Percentiles rank a stretch among this genome's conserved stretches.
Evolutionary conservation across 1,140 invertebrate genomes (phyloP).

Genomic region (Diplogasteroides magnus): DNA sequence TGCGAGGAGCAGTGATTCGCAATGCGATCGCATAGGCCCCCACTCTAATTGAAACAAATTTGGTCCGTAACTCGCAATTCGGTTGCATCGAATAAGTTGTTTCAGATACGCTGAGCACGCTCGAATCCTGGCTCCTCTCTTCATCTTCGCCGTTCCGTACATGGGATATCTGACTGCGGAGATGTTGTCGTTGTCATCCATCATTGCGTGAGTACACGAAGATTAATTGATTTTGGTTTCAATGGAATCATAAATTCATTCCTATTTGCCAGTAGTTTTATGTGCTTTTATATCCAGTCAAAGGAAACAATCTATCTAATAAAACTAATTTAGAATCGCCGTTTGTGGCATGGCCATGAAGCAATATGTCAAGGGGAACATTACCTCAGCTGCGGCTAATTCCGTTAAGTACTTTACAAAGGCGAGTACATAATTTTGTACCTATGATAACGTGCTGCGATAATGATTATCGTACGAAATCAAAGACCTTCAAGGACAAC

Average conservation of each 20-base stretch:
- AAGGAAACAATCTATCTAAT: too few species aligned
- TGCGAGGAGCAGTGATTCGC: too few species aligned
- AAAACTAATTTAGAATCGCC: slow-evolving; percentile 65
- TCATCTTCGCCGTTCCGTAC: slow-evolving; percentile 40
- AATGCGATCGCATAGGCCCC: too few species aligned
- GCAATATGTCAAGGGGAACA: slow-evolving; percentile 94
- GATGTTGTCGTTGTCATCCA: slow-evolving; percentile 34
- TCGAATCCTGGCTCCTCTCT: slow-evolving; percentile 37
- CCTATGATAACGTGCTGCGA: too few species aligned
- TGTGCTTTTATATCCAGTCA: too few species aligned
- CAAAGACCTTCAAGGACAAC: too few species aligned
- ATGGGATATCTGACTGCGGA: slow-evolving; percentile 36
- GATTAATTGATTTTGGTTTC: too few species aligned
- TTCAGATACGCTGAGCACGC: slow-evolving; percentile 36
- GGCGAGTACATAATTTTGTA: background rate
- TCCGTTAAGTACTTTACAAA: slow-evolving; percentile 97
- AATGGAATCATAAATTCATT: background rate
- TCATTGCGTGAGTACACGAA: slow-evolving; percentile 35
- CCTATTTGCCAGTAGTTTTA: background rate
- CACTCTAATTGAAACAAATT: too few species aligned
- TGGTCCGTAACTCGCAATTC: too few species aligned
- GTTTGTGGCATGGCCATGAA: slow-evolving; percentile 98
- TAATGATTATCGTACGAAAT: too few species aligned
- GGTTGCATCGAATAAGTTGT: background rate
- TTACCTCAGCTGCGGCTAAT: slow-evolving; percentile 91